Base-by-base conservation (phyloP, 2,113 vertebrate genomes). In the Pterocles gutturalis region DNA sequence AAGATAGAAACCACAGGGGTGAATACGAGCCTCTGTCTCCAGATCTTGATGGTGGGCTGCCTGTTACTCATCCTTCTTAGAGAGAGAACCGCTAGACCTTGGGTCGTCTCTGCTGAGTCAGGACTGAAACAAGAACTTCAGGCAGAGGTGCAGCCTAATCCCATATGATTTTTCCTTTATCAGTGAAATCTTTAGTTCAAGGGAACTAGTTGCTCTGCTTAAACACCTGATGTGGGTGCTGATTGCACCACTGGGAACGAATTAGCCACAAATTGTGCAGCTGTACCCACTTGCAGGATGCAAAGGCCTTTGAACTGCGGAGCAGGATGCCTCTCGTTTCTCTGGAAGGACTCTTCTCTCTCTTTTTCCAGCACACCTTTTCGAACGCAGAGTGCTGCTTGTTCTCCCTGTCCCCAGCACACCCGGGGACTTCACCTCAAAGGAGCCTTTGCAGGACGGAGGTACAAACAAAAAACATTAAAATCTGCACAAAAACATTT, bases 321-420 rank as follows among this genome's bases (percentile, higher is more conserved):
- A 61, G 64, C 26, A 15, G 70, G 34, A 11, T 77, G 67, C 58
- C 54, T 72, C 36, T 38, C 1, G 4, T 48, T 66, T n/a, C 38
- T 29, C 51, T 65, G 19, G 45, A 29, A 57, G 17, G 73, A 45
- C 71, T 78, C 21, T n/a, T n/a, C 41, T 79, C 18, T 17, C 28
- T 49, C 43, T 43, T 62, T 45, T 38, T 17, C 17, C n/a, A 8
- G 55, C 24, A 45, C 48, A 22, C 54, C 26, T 82, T 34, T 61
- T 18, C 43, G n/a, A 6, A 9, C 9, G 7, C 31, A 2, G 0
- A 12, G 17, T 34, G 55, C 49, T 65, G 2, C 1, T 41, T 51
- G 5, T 34, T 73, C 24, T 79, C 38, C 43, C 5, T n/a, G 0
- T 14, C 31, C 22, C 76, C 24, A 3, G 17, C 69, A 7, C 17